Percentiles rank a stretch among this genome's conserved stretches.
These are phyloP conservation scores for Pocillopora verrucosa DNA, from an alignment of 64 coral and sea anemone species.

Conservation along the genomic window DNA sequence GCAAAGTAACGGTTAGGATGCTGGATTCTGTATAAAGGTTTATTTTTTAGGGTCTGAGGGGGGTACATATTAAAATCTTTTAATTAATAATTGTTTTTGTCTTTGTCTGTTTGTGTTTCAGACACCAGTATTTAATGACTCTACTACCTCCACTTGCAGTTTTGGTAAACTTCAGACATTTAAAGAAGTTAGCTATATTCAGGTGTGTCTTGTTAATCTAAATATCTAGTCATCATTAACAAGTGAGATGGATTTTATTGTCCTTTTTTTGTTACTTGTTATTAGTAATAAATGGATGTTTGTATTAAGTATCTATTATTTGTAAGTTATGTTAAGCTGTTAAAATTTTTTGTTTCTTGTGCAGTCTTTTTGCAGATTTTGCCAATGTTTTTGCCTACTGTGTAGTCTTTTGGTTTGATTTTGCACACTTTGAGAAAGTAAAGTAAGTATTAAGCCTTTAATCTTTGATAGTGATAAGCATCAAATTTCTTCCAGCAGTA, in stretches of 20 bases:
- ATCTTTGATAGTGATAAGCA: too few species aligned
- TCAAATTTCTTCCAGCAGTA: too few species aligned
- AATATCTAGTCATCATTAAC: neutral
- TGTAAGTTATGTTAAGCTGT: too few species aligned
- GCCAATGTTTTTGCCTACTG: slow-evolving; percentile 99
- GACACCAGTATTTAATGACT: slow-evolving; percentile 65
- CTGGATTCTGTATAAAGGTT: too few species aligned
- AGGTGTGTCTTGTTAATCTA: slow-evolving; percentile 54
- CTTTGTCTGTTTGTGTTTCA: slow-evolving; percentile 10
- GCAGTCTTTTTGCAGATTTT: slow-evolving; percentile 98
- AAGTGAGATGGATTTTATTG: too few species aligned
- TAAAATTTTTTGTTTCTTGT: slow-evolving; percentile 1
- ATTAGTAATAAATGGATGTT: too few species aligned
- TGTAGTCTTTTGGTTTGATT: slow-evolving; percentile 99
- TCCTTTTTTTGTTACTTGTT: too few species aligned
- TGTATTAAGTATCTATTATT: neutral
- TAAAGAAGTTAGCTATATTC: slow-evolving; percentile 89
- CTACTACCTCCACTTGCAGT: slow-evolving; percentile 82
- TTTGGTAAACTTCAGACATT: slow-evolving; percentile 92
- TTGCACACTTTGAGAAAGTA: slow-evolving; percentile 91
- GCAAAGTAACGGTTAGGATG: too few species aligned
- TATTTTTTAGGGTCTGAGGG: too few species aligned
- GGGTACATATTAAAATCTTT: neutral
- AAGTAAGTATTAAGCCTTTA: slow-evolving; percentile 64
- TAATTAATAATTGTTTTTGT: neutral